Conservation (phyloP, 1,140 invertebrate species). For the Cyclina sinensis region DNA sequence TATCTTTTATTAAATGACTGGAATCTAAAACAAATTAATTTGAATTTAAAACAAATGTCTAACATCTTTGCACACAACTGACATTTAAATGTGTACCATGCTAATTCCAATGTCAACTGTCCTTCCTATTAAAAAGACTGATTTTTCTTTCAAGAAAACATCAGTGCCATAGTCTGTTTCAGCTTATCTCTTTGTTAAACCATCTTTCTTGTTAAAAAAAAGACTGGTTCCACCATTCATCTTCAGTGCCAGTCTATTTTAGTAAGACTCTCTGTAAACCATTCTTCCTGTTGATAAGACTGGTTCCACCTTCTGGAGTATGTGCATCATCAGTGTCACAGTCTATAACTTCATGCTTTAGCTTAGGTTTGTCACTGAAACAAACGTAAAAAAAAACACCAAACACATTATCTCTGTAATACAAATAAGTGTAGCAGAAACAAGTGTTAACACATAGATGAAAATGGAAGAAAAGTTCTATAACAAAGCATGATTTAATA, state of each 20-base stretch:
- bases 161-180: not conserved
- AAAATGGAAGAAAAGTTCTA: no score
- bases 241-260: not conserved
- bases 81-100: no score
- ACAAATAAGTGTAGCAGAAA: no score
- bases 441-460: no score
- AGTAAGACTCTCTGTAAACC: not conserved
- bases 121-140: not conserved
- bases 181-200: not conserved
- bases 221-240: not conserved
- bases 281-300: not conserved
- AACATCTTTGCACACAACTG: no score
- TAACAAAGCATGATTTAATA: no score
- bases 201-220: not conserved
- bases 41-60: no score
- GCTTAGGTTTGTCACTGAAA: constrained; percentile 7
- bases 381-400: no score
- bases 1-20: no score
- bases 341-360: not conserved
- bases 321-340: not conserved
- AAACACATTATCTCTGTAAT: no score
- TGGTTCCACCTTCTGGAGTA: not conserved
- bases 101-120: no score
- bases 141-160: not conserved
- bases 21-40: no score